Evolutionary conservation across 1,140 invertebrate genomes (phyloP), one percentile per base, ranked within the genome.

Genomic region (Melipona quadrifasciata): DNA sequence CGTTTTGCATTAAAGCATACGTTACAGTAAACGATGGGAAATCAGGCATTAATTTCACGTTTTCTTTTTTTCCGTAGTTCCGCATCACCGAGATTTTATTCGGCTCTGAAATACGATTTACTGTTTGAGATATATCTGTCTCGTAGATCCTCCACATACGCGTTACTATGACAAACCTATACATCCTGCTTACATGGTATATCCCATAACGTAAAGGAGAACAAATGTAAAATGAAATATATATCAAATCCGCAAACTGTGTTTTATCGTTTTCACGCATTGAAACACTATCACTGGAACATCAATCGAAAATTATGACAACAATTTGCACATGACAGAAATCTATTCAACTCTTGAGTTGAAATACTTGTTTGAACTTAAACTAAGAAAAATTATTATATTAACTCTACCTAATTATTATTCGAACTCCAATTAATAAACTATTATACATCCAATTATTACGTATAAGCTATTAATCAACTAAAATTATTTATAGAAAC

Each of bases 1-100:
- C 71, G 31, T 67, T 82, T 75, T 55, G 51, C n/a, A n/a, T 65
- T 39, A 31, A 80, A 34, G 47, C 17, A 72, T 72, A 70, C 55
- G 51, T 80, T 71, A 61, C 21, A 58, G 53, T 6, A 31, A 39
- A 65, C 47, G 80, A 81, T 39, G 10, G 39, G 39, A 21, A 16
- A 75, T 80, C 19, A 39, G 27, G 51, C 58, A 57, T 75, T 24
- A 73, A 67, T 67, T 75, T 39, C 11, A 55, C 1, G 8, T 75
- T 55, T 65, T 82, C 31, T 8, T 75, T 55, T 65, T 82, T 51
- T 8, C 57, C 3, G 17, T 2, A 12, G n/a, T 67, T 47, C 11
- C 27, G 19, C 4, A 55, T 14, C 31, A 8, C 8, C 39, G 39
- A 47, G 39, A 58, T 31, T 31, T 55, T 39, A 82, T 55, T 55